Evolutionary conservation across 2,888 invertebrate species (phyloP).

Genomic region (Trichacis sp.): DNA sequence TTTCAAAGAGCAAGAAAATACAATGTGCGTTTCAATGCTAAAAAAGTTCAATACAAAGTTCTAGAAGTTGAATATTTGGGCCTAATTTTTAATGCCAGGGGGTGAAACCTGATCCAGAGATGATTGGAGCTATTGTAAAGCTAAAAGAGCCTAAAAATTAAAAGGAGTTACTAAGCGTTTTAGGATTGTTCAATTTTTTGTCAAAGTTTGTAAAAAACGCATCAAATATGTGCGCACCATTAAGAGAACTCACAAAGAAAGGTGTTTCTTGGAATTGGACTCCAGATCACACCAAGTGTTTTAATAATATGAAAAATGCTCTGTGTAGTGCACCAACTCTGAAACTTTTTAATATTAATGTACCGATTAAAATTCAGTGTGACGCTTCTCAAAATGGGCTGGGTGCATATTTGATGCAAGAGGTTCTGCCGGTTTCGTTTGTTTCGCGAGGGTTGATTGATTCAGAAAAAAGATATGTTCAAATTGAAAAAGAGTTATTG

Average conservation of each 20-base stretch:
- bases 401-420: too few relatives aligned
- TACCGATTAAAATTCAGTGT: slow-evolving; percentile 51
- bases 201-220: slow-evolving; percentile 41
- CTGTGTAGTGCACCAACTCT: slow-evolving; percentile 45
- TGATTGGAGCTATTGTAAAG: too few relatives aligned
- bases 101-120: too few relatives aligned
- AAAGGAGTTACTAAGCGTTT: slow-evolving; percentile 35
- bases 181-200: slow-evolving; percentile 45
- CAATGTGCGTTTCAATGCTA: slow-evolving; percentile 24
- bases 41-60: slow-evolving; percentile 23
- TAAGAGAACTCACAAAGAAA: slow-evolving; percentile 42
- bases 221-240: slow-evolving; percentile 26
- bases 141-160: slow-evolving; percentile 33
- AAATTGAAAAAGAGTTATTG: too few relatives aligned
- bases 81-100: too few relatives aligned
- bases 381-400: too few relatives aligned
- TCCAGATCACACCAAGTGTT: slow-evolving; percentile 5
- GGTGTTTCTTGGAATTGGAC: slow-evolving; percentile 27
- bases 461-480: too few relatives aligned
- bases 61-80: too few relatives aligned
- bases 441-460: too few relatives aligned
- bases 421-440: too few relatives aligned
- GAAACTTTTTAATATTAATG: slow-evolving; percentile 45
- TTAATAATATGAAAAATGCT: slow-evolving; percentile 11
- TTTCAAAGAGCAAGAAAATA: slow-evolving; percentile 1